Evolutionary conservation across 2,113 vertebrate species (phyloP).

Genomic region (Rattus rattus): DNA sequence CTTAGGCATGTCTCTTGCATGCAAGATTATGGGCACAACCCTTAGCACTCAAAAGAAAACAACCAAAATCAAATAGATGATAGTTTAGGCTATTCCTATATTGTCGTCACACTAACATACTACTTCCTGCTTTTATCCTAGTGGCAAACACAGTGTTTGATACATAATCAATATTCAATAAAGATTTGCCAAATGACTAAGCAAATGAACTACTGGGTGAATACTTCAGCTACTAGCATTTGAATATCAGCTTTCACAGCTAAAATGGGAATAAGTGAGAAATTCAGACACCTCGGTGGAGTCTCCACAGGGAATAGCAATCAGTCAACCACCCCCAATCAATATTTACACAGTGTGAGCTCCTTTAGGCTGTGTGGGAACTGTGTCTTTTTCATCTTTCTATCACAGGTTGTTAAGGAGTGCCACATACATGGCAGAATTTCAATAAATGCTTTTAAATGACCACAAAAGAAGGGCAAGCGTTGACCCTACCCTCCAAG

Average conservation of each 20-base stretch:
- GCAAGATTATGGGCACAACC: too few species aligned
- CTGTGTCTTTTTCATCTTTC: slow-evolving; percentile 50
- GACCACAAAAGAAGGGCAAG: slow-evolving; percentile 30
- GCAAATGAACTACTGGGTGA: not conserved
- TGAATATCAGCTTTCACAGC: slow-evolving; percentile 14
- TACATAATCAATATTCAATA: not conserved
- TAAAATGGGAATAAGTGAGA: slow-evolving; percentile 16
- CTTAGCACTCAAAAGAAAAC: not conserved
- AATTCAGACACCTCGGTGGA: not conserved
- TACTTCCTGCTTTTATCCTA: not conserved
- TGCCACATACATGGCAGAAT: slow-evolving; percentile 1
- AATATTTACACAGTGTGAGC: slow-evolving; percentile 56
- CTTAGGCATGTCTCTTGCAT: not conserved
- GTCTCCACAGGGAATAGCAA: slow-evolving; percentile 22
- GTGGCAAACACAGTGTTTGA: not conserved
- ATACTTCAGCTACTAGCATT: not conserved
- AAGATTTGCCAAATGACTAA: slow-evolving; percentile 9
- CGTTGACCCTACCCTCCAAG: not conserved
- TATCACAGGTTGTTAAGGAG: slow-evolving; percentile 45
- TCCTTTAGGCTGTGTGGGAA: not conserved
- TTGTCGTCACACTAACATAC: not conserved
- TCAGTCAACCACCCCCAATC: slow-evolving; percentile 24
- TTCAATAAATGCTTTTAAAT: slow-evolving; percentile 54
- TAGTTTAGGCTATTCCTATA: not conserved
- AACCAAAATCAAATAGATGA: not conserved